Evolutionary conservation across 2,888 invertebrate genomes (phyloP), one percentile per base, ranked within the genome.

Genomic region (Hanleya hanleyi): DNA sequence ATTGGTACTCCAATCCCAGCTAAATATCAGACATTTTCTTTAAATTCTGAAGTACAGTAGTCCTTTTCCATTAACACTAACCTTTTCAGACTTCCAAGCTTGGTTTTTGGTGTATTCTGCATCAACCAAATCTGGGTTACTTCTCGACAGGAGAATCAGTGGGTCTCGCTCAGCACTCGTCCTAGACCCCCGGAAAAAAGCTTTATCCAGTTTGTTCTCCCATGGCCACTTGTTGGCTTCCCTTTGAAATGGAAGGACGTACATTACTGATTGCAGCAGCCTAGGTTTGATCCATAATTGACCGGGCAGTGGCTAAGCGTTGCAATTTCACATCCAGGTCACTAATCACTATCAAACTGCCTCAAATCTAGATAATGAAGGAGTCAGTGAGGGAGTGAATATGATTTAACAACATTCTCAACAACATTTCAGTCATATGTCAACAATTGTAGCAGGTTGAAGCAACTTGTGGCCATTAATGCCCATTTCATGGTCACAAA

Each of bases 21-120:
- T 57, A 57, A 57, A 26, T 57, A 9, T 29, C n/a, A 57, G 57
- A 9, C 29, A 9, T 15, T 9, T 15, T 15, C 9, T 57, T 57
- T 57, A 15, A 9, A 15, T 26, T 57, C 22, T 57, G 29, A 57
- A 57, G n/a, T 9, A 12, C 68, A 72, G 67, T 37, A 18, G 41
- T n/a, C n/a, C n/a, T n/a, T n/a, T 41, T 4, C 61, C 26, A 41
- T 71, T n/a, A n/a, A n/a, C n/a, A n/a, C 80, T 41, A 69, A 88
- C 96, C 84, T 93, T 94, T 78, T 95, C 94, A 5, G 97, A 97
- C 91, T 96, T 98, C 98, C 98, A 99, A 0, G 98, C 98, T 92
- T 99, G 99, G 91, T 99, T 99, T 91, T 97, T 98, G 0, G 98
- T 99, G 88, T 98, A 99, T 80, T 95, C 94, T 0, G 98, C 98